Base-by-base conservation (phyloP, 1,140 invertebrate genomes). In the Pseudomyrmex sp. region DNA sequence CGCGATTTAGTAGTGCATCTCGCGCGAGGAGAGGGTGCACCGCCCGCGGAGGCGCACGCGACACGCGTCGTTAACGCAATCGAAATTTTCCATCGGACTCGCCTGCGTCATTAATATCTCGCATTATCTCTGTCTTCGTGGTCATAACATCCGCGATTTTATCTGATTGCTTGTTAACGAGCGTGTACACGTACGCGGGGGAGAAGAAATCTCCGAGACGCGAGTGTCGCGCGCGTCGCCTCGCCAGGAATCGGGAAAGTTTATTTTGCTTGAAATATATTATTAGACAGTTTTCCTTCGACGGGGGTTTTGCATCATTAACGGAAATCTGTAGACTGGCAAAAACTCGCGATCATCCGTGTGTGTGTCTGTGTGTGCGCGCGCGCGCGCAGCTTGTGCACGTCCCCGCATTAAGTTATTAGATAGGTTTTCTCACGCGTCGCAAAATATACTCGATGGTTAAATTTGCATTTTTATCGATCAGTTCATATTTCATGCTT, bases 41-140 rank as follows among this genome's bases (percentile, higher is more conserved):
- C 20, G 35, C 26, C 7, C 61, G 59, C 20, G 10, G 2, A 48
- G 46, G 8, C 65, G 13, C 48, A 35, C 12, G 52, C 50, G 13
- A 5, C 65, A 15, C 15, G 46, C 23, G 20, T 70, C 61, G 10
- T 54, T 52, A 20, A 18, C 48, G 65, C 46, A 46, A 52, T 48
- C 20, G 1, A 72, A 50, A n/a, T 66, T 59, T 18, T 5, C 12
- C 20, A 7, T 50, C 44, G 20, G 44, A n/a, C 9, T 44, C 46
- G 13, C 10, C 62, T n/a, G 35, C 35, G 48, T 80, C 76, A 72
- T 80, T 80, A 80, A 80, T 80, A 70, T 72, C 54, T 58, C 52
- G 3, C 68, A 69, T 59, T 26, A 13, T 8, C 35, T 35, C 0
- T 7, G 0, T 7, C 7, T 5, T 35, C 35, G 35, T 18, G 20